Conservation (phyloP, 2,888 invertebrate genomes). For the Spisula subtruncata region DNA sequence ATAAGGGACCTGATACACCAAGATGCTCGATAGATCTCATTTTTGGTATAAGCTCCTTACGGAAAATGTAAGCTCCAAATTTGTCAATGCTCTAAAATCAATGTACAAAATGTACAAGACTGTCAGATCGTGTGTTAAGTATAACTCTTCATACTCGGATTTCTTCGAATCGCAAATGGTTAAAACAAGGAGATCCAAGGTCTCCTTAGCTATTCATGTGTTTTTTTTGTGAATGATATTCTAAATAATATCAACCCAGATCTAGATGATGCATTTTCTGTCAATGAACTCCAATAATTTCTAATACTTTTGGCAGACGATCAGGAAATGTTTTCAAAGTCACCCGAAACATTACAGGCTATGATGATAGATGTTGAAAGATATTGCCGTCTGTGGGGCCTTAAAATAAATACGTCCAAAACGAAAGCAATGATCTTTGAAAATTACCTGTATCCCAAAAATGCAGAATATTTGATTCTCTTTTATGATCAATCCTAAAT, state of each 20-base stretch:
- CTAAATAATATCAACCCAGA: constrained; percentile 17
- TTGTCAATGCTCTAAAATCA: too few relatives aligned
- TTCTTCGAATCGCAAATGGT: too few relatives aligned
- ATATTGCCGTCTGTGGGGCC: constrained; percentile 7
- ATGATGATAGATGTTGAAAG: constrained; percentile 23
- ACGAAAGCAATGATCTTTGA: constrained; percentile 32
- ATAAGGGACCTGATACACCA: background rate
- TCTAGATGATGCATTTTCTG: background rate
- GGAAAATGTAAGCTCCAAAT: too few relatives aligned
- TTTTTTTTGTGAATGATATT: constrained; percentile 33
- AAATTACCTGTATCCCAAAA: constrained; percentile 24
- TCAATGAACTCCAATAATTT: constrained; percentile 13
- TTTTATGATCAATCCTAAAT: constrained; percentile 3
- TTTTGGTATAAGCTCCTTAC: too few relatives aligned
- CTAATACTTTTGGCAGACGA: constrained; percentile 27
- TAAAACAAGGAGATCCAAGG: too few relatives aligned
- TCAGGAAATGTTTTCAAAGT: constrained; percentile 26
- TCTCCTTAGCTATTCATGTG: too few relatives aligned
- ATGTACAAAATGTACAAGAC: too few relatives aligned
- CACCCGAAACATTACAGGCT: background rate
- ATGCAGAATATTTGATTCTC: constrained; percentile 20
- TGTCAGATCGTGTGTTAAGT: too few relatives aligned
- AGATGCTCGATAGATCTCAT: background rate
- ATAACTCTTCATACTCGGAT: too few relatives aligned
- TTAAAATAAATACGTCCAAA: constrained; percentile 19